Conservation (phyloP, 2,797 vertebrate genomes). For the Uromys caudimaculatus region DNA sequence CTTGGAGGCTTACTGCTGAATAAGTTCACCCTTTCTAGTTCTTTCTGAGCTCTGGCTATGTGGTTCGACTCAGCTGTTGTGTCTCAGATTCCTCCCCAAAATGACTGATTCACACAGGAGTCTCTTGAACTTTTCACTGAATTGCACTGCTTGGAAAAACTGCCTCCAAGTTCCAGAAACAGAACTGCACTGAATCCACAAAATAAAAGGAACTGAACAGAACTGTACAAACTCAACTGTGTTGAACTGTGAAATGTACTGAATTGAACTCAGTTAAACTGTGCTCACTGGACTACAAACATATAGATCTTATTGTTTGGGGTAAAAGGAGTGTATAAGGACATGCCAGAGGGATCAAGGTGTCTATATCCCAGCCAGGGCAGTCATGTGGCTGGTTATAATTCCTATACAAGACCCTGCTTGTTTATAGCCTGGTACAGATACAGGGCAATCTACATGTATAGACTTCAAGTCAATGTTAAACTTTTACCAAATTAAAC, state of each 20-base stretch:
- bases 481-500: background rate
- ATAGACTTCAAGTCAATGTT: background rate
- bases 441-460: rapidly evolving
- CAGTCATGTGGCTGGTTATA: background rate
- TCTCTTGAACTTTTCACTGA: background rate
- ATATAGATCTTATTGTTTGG: background rate
- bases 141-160: background rate
- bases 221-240: background rate
- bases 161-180: background rate
- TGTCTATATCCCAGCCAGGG: background rate
- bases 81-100: background rate
- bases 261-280: background rate
- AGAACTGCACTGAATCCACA: background rate
- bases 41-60: background rate
- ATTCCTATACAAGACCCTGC: background rate
- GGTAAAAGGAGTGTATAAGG: background rate
- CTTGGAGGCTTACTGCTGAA: background rate
- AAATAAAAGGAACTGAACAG: background rate
- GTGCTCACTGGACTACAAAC: background rate
- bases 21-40: background rate
- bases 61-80: background rate
- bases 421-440: background rate
- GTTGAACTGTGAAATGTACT: background rate
- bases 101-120: background rate
- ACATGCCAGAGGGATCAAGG: background rate